A percentile compares a stretch with the other conserved stretches of the same genome.
Conservation (phyloP, 2,797 vertebrate genomes). For the Amblyopsis hoosieri region DNA sequence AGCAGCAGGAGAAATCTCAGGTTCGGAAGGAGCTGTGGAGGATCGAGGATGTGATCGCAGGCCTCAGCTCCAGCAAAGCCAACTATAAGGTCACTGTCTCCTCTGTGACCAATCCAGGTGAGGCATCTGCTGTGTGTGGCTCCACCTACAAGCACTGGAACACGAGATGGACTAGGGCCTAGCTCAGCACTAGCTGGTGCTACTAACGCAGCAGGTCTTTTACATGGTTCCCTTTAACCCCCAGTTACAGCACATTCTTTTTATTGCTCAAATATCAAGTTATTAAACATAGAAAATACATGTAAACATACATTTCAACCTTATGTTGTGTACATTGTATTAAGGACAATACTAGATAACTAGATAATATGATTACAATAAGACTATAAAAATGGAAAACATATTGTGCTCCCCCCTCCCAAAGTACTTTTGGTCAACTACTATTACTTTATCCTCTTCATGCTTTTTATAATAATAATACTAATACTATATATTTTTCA, state of each 20-base stretch:
- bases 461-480: background rate
- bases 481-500: background rate
- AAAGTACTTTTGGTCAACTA: too few relatives aligned
- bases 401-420: too few relatives aligned
- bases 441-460: too few relatives aligned
- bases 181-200: background rate
- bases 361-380: too few relatives aligned
- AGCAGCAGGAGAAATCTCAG: conserved; percentile 88
- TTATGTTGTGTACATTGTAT: too few relatives aligned
- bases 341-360: too few relatives aligned
- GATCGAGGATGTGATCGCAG: conserved; percentile 95
- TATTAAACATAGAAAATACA: too few relatives aligned
- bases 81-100: conserved; percentile 95
- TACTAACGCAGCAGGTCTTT: background rate
- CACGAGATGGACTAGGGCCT: conserved; percentile 4
- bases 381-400: too few relatives aligned
- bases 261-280: too few relatives aligned
- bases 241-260: too few relatives aligned
- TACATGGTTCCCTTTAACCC: background rate
- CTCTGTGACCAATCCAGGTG: conserved; percentile 96
- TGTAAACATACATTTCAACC: too few relatives aligned
- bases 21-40: conserved; percentile 97
- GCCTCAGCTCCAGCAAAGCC: conserved; percentile 92
- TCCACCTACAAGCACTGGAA: conserved; percentile 34
- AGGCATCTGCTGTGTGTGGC: conserved; percentile 43